A percentile compares a stretch with the other conserved stretches of the same genome.
phyloP scores from a whole-genome alignment of 2,888 invertebrate genomes.

The Phrixothrix hirtus region DNA sequence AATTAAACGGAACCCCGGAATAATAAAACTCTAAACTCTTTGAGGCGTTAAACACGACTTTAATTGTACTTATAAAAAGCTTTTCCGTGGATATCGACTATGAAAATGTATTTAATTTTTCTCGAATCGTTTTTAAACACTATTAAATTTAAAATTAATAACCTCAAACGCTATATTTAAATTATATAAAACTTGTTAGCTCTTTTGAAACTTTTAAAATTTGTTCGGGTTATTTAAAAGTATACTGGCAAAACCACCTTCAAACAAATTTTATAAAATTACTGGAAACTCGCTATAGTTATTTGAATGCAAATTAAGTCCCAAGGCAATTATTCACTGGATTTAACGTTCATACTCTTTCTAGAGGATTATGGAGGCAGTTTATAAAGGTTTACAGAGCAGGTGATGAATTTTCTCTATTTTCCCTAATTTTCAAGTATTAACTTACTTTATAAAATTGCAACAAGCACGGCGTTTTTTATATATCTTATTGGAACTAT shows the following conservation, averaged over 20 bases:
- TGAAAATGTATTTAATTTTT: too few species aligned
- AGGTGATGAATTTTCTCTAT: constrained; percentile 31
- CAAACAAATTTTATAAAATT: constrained; percentile 31
- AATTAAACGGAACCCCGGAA: not conserved
- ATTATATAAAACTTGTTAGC: constrained; percentile 7
- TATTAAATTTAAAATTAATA: too few species aligned
- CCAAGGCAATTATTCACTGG: constrained; percentile 41
- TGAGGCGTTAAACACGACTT: too few species aligned
- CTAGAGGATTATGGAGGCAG: constrained; percentile 38
- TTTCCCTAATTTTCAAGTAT: constrained; percentile 15
- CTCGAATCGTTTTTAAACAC: too few species aligned
- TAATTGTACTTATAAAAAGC: too few species aligned
- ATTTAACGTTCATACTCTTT: constrained; percentile 42
- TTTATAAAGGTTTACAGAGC: constrained; percentile 38
- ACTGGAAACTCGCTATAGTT: constrained; percentile 35
- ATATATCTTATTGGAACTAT: constrained; percentile 14
- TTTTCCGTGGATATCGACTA: too few species aligned
- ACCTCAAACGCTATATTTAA: too few species aligned
- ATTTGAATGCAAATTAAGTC: constrained; percentile 43
- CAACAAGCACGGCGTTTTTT: not conserved
- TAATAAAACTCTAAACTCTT: too few species aligned
- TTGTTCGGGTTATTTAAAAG: constrained; percentile 12
- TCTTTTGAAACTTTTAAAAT: constrained; percentile 13
- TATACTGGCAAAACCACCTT: constrained; percentile 21
- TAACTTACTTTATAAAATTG: constrained; percentile 3